Evolutionary conservation across 2,888 invertebrate species (phyloP), one percentile per base, ranked within the genome.

Genomic region (Acholoe squamosa): DNA sequence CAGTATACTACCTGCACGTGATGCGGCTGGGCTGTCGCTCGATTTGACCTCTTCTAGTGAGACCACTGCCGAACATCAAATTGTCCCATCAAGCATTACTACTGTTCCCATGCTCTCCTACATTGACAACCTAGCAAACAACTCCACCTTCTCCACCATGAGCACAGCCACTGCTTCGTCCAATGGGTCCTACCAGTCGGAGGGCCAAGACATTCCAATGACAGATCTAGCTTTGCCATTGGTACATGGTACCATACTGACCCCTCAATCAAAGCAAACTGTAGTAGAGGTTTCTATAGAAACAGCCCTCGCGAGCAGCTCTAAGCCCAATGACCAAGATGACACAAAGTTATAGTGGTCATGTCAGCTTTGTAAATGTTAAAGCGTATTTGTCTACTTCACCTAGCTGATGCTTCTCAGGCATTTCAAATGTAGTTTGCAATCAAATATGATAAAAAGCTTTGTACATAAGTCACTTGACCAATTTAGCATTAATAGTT

Each of bases 271-370:
- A 86, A 28, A 86, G 10, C 28, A 25, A 34, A 84, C 84, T 43
- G 86, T 86, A 19, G 84, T 84, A 56, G 86, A 86, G 19, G 86
- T 86, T 86, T 31, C 86, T 25, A 86, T 86, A 86, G 86, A 86
- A 86, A 86, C 86, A 86, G 86, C 86, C 86, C 86, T 86, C 28
- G 54, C 52, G 86, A 86, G 86, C 86, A 86, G 86, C 86, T 86
- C 54, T 25, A 86, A 84, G 84, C 10, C 51, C 10, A 22, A 52
- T 28, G 86, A 86, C 33, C 16, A 54, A 7, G 22, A 52, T 16
- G 86, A 86, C 52, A 86, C 86, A 14, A 52, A 54, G 86, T 86
- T 86, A 56, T 86, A 80, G 80, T 80, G 34, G 80, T 28, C 28
- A 76, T n/a, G 3, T 61, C 25, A 28, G 31, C 28, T 10, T 76